phyloP scores from a whole-genome alignment of 2,797 vertebrate species.

The Lagodon rhomboides region DNA sequence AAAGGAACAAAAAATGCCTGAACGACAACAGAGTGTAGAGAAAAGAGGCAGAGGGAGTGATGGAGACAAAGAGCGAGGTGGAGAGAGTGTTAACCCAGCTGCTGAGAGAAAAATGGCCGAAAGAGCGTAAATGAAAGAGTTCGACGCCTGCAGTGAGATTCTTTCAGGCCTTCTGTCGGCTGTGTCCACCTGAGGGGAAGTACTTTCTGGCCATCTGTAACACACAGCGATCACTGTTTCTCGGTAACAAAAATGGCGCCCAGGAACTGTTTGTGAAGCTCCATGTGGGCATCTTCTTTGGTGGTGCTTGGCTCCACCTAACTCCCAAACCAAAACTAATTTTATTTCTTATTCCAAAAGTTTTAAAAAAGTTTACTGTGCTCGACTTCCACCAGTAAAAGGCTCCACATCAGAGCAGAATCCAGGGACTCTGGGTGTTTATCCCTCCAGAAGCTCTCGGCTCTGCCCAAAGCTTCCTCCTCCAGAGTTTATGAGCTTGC shows the following conservation, averaged over 20 bases:
- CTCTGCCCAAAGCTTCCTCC: no score
- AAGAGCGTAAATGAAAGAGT: conserved; percentile 19
- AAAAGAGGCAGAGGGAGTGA: conserved; percentile 18
- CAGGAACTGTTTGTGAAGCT: no score
- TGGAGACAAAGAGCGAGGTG: conserved; percentile 16
- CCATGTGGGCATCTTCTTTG: not conserved
- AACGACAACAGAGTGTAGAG: conserved; percentile 11
- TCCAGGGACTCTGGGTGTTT: no score
- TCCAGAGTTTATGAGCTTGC: no score
- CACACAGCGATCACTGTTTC: not conserved
- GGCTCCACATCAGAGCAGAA: no score
- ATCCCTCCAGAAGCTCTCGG: no score
- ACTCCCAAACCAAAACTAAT: no score
- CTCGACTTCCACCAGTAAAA: no score
- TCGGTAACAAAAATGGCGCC: not conserved
- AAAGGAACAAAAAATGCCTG: conserved; percentile 3
- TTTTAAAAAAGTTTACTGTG: no score
- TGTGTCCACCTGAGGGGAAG: conserved; percentile 39
- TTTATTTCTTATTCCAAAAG: no score
- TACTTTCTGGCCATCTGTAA: conserved; percentile 51
- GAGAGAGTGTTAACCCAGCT: not conserved
- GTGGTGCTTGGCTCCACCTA: not conserved
- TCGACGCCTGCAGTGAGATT: conserved; percentile 31
- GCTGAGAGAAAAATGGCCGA: not conserved
- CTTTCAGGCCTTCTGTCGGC: conserved; percentile 41